These are phyloP conservation scores for Pterocles orientalis DNA, from an alignment of 2,113 vertebrate species.

Conservation along the genomic window DNA sequence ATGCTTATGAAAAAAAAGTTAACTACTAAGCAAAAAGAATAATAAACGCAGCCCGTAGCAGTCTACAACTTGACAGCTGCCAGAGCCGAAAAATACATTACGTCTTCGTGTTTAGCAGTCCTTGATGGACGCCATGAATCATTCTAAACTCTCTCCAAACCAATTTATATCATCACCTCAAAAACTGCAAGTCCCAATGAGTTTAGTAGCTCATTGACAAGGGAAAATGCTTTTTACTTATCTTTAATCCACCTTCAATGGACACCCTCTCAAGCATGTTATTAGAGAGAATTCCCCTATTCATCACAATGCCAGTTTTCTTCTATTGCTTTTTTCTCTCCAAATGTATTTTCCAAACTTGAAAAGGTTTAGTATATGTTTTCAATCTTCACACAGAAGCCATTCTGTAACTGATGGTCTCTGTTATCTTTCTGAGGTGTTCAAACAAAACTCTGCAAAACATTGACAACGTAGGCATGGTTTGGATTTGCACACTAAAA, in stretches of 20 bases:
- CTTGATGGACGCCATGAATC: neutral
- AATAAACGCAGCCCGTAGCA: neutral
- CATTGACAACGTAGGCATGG: neutral
- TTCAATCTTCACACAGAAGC: neutral
- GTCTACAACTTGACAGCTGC: fast-evolving
- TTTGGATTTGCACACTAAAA: neutral
- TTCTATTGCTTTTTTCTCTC: neutral
- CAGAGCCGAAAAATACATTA: neutral
- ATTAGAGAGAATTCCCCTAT: neutral
- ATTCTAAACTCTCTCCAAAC: neutral
- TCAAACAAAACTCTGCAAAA: neutral
- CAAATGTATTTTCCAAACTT: neutral
- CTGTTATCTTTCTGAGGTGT: neutral
- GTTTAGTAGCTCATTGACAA: neutral
- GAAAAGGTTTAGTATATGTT: neutral
- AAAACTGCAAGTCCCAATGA: neutral
- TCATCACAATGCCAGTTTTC: neutral
- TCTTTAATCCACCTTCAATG: neutral
- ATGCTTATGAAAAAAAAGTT: neutral
- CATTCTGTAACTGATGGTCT: neutral
- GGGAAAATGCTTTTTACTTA: neutral
- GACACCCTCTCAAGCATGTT: neutral
- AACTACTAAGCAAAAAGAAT: neutral
- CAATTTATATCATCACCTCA: neutral
- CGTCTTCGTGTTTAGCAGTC: neutral